phyloP scores from a whole-genome alignment of 2,888 invertebrate genomes.

The Hemicrepidius hirtus region DNA sequence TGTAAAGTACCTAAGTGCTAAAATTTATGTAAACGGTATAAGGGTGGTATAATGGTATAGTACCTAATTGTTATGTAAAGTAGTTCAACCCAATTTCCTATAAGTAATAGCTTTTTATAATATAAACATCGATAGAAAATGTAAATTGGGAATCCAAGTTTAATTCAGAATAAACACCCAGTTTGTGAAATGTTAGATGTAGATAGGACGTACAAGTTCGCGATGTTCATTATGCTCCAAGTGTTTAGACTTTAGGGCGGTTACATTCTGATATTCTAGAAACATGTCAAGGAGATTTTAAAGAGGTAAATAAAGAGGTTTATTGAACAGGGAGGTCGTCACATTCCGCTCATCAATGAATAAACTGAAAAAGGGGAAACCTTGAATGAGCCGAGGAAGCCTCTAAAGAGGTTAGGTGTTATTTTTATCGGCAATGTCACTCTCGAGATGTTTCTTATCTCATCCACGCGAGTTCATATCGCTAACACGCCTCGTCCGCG shows the following conservation, averaged over 20 bases:
- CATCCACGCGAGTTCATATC: conserved; percentile 37
- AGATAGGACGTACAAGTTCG: background rate
- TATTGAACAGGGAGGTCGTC: conserved; percentile 30
- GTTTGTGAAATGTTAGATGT: conserved; percentile 2
- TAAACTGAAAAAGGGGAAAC: conserved; percentile 47
- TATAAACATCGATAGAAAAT: no score
- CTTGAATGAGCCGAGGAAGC: conserved; percentile 35
- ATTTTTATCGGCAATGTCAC: conserved; percentile 49
- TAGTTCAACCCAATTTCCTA: no score
- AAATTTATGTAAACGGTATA: no score
- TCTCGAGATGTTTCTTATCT: conserved; percentile 45
- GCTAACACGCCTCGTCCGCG: conserved; percentile 34
- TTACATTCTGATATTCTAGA: background rate
- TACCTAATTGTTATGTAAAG: no score
- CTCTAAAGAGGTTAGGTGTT: conserved; percentile 49
- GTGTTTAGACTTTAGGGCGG: background rate
- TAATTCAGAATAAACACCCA: conserved; percentile 1
- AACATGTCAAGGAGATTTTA: conserved; percentile 21
- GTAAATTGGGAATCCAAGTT: no score
- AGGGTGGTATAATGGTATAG: no score
- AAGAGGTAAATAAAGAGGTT: conserved; percentile 35
- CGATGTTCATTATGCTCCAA: background rate
- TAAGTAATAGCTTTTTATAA: no score
- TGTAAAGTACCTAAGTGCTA: no score
- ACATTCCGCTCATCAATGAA: conserved; percentile 44